These are phyloP conservation scores for Julus scanicus DNA, from an alignment of 2,888 invertebrate genomes.

Conservation along the genomic window DNA sequence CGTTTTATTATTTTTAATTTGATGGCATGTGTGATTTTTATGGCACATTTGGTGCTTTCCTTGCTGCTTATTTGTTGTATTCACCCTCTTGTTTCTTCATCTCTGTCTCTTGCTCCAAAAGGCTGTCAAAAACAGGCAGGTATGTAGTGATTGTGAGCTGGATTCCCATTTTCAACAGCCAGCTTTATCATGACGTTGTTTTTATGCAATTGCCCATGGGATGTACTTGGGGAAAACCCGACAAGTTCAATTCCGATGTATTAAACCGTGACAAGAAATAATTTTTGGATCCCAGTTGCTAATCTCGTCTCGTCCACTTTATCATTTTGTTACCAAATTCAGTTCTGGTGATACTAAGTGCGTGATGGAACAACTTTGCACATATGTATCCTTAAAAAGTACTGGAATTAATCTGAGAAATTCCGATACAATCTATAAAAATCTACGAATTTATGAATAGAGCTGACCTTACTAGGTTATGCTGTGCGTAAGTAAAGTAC, in stretches of 20 bases:
- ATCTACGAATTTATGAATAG: too few relatives aligned
- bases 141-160: constrained; percentile 55
- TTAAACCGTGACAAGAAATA: too few relatives aligned
- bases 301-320: not conserved
- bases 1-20: not conserved
- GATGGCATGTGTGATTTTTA: constrained; percentile 9
- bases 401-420: too few relatives aligned
- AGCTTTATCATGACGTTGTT: not conserved
- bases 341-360: not conserved
- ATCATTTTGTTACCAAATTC: not conserved
- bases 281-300: not conserved
- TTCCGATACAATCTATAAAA: too few relatives aligned
- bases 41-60: constrained; percentile 28
- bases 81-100: constrained; percentile 41
- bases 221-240: not conserved
- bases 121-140: constrained; percentile 59
- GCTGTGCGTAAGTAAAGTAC: too few relatives aligned
- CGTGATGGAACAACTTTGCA: too few relatives aligned
- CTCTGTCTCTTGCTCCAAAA: constrained; percentile 51
- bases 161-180: constrained; percentile 2
- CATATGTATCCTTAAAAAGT: too few relatives aligned
- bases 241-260: too few relatives aligned
- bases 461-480: too few relatives aligned
- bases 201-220: not conserved
- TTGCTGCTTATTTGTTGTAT: constrained; percentile 17